phyloP scores from a whole-genome alignment of 2,797 vertebrate species.

The Pogonophryne albipinna region DNA sequence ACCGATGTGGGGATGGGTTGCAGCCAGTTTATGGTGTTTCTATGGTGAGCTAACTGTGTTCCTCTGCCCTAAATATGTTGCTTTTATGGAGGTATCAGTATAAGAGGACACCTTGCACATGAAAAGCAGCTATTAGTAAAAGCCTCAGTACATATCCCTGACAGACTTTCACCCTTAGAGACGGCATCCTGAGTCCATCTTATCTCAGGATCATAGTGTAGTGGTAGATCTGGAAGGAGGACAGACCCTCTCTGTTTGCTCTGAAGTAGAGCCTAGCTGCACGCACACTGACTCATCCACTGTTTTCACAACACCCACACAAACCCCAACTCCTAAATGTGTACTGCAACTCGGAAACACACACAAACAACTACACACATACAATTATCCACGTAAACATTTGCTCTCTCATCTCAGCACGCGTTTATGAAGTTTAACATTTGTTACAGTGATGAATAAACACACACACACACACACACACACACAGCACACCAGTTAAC shows the following conservation, averaged over 20 bases:
- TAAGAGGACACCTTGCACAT: slow-evolving; percentile 24
- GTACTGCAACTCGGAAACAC: slow-evolving; percentile 29
- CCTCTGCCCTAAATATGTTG: not conserved
- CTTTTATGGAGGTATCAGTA: slow-evolving; percentile 3
- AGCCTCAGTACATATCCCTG: slow-evolving; percentile 13
- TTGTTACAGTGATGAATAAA: not conserved
- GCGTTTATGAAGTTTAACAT: slow-evolving; percentile 7
- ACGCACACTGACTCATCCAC: slow-evolving; percentile 41
- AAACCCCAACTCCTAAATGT: slow-evolving; percentile 47
- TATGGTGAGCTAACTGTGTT: slow-evolving; percentile 1
- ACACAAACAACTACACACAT: slow-evolving; percentile 52
- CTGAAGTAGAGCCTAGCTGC: slow-evolving; percentile 47
- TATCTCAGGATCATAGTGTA: slow-evolving; percentile 62
- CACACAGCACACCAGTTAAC: not conserved
- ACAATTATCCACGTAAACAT: slow-evolving; percentile 60
- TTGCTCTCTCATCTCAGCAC: slow-evolving; percentile 18
- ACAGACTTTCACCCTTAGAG: slow-evolving; percentile 37
- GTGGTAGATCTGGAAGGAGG: slow-evolving; percentile 53
- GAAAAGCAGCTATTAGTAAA: slow-evolving; percentile 27
- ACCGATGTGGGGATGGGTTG: not conserved
- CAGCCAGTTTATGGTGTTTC: not conserved
- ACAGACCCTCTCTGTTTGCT: slow-evolving; percentile 67
- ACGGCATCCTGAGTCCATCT: slow-evolving; percentile 42
- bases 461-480: slow-evolving; percentile 12
- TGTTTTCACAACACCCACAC: slow-evolving; percentile 67